phyloP scores from a whole-genome alignment of 2,797 vertebrate species.

The Phylloscopus collybita region DNA sequence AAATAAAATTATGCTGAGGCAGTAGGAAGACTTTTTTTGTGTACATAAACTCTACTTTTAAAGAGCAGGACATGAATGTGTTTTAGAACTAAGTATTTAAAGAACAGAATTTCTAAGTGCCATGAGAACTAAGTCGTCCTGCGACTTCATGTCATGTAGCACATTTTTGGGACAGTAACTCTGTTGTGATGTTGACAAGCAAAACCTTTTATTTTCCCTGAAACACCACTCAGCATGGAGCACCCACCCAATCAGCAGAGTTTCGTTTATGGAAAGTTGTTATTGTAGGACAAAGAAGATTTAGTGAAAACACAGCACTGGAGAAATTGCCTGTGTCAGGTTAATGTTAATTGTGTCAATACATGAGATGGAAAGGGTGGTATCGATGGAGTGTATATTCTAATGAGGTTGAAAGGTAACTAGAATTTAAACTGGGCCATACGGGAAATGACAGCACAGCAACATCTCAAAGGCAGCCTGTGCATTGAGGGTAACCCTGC shows the following conservation, averaged over 20 bases:
- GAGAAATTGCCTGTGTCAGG: not conserved
- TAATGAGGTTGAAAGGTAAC: slow-evolving; percentile 11
- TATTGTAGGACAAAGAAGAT: not conserved
- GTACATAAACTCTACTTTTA: not conserved
- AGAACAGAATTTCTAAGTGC: not conserved
- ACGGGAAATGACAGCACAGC: not conserved
- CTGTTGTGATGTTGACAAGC: not conserved
- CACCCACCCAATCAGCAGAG: not conserved
- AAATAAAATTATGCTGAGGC: not conserved
- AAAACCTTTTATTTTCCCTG: not conserved
- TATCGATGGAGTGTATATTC: not conserved
- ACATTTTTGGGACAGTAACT: not conserved
- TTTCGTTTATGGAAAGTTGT: not conserved
- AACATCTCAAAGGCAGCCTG: not conserved
- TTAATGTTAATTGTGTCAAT: not conserved
- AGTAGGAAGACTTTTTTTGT: not conserved
- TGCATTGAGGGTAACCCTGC: not conserved
- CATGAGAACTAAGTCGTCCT: not conserved
- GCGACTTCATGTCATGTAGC: rapidly evolving
- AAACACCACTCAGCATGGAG: not conserved
- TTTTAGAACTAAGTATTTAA: not conserved
- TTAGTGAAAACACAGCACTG: not conserved
- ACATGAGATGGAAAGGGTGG: not conserved
- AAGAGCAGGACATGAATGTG: not conserved
- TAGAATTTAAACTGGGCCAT: not conserved